Conservation (phyloP, 2,888 invertebrate species). For the Carpatolechia fugitivella region DNA sequence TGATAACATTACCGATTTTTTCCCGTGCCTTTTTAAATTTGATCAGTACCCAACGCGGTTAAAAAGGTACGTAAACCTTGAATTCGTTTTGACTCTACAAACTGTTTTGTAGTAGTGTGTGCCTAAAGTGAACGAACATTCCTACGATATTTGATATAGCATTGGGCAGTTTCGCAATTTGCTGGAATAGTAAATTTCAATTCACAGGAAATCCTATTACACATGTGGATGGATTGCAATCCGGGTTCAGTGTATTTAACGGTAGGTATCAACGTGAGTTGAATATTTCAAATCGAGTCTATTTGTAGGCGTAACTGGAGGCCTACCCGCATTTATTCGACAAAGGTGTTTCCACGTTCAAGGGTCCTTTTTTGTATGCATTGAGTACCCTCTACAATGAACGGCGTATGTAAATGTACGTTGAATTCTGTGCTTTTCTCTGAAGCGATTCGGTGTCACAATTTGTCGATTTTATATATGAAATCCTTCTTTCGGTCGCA, state of each 20-base stretch:
- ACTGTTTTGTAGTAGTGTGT: too few relatives aligned
- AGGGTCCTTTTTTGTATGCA: conserved; percentile 39
- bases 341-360: conserved; percentile 38
- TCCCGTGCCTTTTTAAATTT: too few relatives aligned
- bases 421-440: conserved; percentile 8
- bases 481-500: background rate
- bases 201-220: conserved; percentile 39
- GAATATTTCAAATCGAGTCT: conserved; percentile 33
- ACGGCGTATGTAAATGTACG: conserved; percentile 32
- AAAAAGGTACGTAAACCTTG: too few relatives aligned
- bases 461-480: background rate
- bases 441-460: background rate
- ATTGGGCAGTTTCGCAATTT: background rate
- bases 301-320: conserved; percentile 16
- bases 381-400: conserved; percentile 39
- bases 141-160: too few relatives aligned
- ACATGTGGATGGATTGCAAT: conserved; percentile 50
- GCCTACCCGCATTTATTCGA: conserved; percentile 31
- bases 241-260: conserved; percentile 37
- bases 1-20: too few relatives aligned
- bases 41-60: too few relatives aligned
- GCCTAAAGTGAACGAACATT: too few relatives aligned
- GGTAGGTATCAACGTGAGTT: conserved; percentile 31
- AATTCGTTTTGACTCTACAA: too few relatives aligned
- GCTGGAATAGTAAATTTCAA: conserved; percentile 23